Conservation (phyloP, 2,888 invertebrate species). For the Syrista parreyssii region DNA sequence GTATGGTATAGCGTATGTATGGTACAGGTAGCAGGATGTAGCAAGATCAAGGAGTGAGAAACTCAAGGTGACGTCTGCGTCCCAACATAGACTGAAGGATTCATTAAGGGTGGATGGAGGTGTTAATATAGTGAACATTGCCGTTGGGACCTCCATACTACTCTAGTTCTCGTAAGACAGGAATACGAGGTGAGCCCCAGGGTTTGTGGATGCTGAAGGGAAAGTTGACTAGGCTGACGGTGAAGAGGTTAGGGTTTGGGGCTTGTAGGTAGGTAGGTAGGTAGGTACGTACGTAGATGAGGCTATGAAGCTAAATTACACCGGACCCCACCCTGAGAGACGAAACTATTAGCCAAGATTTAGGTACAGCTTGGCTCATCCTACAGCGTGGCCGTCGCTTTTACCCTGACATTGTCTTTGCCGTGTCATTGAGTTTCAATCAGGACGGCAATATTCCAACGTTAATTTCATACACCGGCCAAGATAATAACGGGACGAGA, state of each 20-base stretch:
- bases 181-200: slow-evolving; percentile 30
- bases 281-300: slow-evolving; percentile 37
- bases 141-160: slow-evolving; percentile 42
- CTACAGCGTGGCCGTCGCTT: slow-evolving; percentile 22
- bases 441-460: slow-evolving; percentile 19
- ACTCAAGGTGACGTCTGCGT: not conserved
- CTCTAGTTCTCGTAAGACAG: slow-evolving; percentile 39
- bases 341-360: slow-evolving; percentile 57
- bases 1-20: not conserved
- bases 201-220: slow-evolving; percentile 19
- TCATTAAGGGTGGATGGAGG: slow-evolving; percentile 62
- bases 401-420: slow-evolving; percentile 23
- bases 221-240: slow-evolving; percentile 6
- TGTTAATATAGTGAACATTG: slow-evolving; percentile 63
- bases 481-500: not conserved
- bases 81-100: slow-evolving; percentile 47
- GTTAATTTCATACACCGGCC: slow-evolving; percentile 21
- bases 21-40: not conserved
- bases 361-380: slow-evolving; percentile 35
- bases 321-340: slow-evolving; percentile 31
- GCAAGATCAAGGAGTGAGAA: not conserved
- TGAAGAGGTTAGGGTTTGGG: slow-evolving; percentile 8
- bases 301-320: slow-evolving; percentile 56
- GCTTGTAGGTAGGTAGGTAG: slow-evolving; percentile 20
- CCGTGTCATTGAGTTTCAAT: slow-evolving; percentile 30